A percentile compares a stretch with the other conserved stretches of the same genome.
phyloP scores from a whole-genome alignment of 2,797 vertebrate species.

The Notoglanidium macrostoma region DNA sequence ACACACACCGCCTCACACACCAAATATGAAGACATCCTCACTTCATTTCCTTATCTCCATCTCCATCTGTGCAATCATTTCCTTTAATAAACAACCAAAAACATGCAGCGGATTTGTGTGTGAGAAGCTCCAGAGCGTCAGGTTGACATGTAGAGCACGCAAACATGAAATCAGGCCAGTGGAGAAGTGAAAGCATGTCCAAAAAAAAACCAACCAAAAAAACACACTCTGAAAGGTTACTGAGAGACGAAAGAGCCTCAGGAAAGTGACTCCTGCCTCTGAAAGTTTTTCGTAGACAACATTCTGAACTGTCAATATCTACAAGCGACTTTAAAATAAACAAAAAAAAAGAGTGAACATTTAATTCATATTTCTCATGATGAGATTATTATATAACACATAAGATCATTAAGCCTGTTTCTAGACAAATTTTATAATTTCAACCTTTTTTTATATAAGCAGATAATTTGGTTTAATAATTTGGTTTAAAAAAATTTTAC shows the following conservation, averaged over 20 bases:
- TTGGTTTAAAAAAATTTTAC: too few relatives aligned
- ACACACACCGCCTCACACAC: background rate
- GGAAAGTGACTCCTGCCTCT: background rate
- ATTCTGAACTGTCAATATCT: background rate
- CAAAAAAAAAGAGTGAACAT: background rate
- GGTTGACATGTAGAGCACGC: background rate
- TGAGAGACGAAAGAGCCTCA: background rate
- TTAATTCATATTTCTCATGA: background rate
- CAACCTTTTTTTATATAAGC: too few relatives aligned
- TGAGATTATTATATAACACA: background rate
- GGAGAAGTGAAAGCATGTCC: constrained; percentile 14
- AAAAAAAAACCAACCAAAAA: background rate
- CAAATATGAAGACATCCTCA: background rate
- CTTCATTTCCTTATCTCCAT: background rate
- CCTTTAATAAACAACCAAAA: background rate
- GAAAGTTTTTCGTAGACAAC: background rate
- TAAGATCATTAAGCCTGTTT: background rate
- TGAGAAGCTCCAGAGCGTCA: background rate
- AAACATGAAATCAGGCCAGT: constrained; percentile 11
- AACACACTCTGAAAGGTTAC: background rate
- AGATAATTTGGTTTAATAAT: background rate
- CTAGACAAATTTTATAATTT: background rate
- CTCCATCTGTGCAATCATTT: background rate
- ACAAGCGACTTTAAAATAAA: too few relatives aligned
- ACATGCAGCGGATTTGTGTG: background rate